phyloP scores from a whole-genome alignment of 1,140 invertebrate genomes.

The Bathynomus jamesi region DNA sequence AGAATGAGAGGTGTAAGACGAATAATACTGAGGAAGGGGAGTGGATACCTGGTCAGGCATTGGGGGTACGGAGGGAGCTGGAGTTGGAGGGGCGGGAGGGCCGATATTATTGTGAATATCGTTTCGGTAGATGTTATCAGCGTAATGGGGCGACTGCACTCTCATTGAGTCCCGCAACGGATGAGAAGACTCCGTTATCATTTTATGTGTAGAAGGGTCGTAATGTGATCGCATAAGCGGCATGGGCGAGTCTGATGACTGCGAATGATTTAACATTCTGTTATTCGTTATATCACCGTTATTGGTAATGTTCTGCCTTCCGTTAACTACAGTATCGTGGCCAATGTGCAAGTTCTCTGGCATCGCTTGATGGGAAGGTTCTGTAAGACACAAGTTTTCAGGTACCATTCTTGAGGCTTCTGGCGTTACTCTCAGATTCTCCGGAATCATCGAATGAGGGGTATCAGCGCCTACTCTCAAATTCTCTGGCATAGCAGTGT shows the following conservation, averaged over 20 bases:
- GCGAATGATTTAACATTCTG: conserved; percentile 15
- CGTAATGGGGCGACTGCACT: conserved; percentile 29
- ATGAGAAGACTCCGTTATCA: conserved; percentile 25
- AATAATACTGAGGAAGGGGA: conserved; percentile 16
- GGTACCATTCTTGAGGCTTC: conserved; percentile 28
- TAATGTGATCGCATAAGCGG: conserved; percentile 24
- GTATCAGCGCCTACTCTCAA: conserved; percentile 24
- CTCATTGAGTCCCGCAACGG: conserved; percentile 11
- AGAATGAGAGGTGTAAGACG: conserved; percentile 22
- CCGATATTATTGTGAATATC: conserved; percentile 26
- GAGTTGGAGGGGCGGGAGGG: conserved; percentile 19
- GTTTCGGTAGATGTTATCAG: conserved; percentile 20
- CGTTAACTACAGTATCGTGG: conserved; percentile 13
- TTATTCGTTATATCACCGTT: background rate
- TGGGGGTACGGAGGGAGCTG: conserved; percentile 16
- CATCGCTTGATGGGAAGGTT: conserved; percentile 27
- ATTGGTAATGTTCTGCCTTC: no score
- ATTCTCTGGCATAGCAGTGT: conserved; percentile 4
- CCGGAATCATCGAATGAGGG: conserved; percentile 24
- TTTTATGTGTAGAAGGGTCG: conserved; percentile 19
- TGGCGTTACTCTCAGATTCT: conserved; percentile 25
- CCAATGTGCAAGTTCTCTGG: conserved; percentile 28
- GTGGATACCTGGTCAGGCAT: conserved; percentile 20
- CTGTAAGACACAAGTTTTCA: conserved; percentile 31
- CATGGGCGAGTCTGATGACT: conserved; percentile 20